Base-by-base conservation (phyloP, 2,888 invertebrate species). In the Lithodes maja region DNA sequence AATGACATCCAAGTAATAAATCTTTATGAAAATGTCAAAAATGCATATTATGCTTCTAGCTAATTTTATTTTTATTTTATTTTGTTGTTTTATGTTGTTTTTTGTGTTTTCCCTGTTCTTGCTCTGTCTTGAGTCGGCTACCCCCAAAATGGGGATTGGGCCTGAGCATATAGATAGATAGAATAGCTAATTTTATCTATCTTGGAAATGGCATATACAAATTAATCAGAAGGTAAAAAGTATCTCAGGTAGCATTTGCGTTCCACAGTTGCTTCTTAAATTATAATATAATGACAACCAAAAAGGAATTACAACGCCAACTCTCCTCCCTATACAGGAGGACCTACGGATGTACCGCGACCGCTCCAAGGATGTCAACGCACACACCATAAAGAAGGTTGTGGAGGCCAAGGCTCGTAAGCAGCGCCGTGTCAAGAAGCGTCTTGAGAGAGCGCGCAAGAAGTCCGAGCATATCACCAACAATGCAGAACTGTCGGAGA, bases 391-490 rank as follows among this genome's bases (percentile, higher is more conserved):
- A 91, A 99, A 99, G 94, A 99, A 99, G 94, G 97, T 99, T 0
- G 96, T 98, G 92, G 99, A 99, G 94, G 99, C 99, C 0, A 99
- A 98, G 94, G 98, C 98, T 0, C 96, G 99, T 87, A 99, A 99
- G 95, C 98, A 99, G 96, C 96, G 96, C 94, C 96, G 98, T 92
- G 96, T 97, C 92, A 93, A 97, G 90, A 96, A 96, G 93, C 97
- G 97, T 93, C 94, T 99, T 94, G 98, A 98, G 92, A 97, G 97
- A 93, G 99, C 98, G 0, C 97, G 98, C 94, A 99, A 99, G 95
- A 98, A 97, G 94, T 97, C 98, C 0, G 99, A 99, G 93, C 95
- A 96, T n/a, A 95, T 99, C 53, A 96, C 98, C 95, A 99, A 99
- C 86, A 97, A 96, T 93, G 95, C 95, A 0, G 99, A 99, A 93